Conservation (phyloP, 37 sponge, comb jelly and placozoan species). For the Beroe forskalii region DNA sequence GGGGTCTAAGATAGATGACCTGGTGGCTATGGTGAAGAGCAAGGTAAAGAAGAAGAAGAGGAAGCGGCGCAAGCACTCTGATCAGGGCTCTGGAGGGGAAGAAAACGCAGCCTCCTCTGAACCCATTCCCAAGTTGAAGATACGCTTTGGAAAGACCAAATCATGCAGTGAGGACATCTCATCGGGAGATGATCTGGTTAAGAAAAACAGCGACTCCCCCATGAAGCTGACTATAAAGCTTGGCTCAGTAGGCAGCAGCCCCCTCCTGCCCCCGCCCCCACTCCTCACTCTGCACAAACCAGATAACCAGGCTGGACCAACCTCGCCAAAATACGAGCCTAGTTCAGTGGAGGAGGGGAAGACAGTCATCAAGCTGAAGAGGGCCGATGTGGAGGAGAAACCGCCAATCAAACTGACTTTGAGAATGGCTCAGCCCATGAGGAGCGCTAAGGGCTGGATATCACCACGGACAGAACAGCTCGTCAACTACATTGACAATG, state of each 20-base stretch:
- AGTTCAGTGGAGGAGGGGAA: background rate
- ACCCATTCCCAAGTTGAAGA: conserved; percentile 39
- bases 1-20: conserved; percentile 54
- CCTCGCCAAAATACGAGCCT: conserved; percentile 59
- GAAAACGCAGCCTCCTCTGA: background rate
- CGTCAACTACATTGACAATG: conserved; percentile 51
- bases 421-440: conserved; percentile 32
- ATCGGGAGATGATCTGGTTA: background rate
- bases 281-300: conserved; percentile 47
- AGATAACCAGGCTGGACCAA: background rate
- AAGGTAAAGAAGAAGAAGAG: conserved; percentile 60
- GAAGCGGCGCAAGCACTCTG: conserved; percentile 2
- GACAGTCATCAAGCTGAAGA: conserved; percentile 23
- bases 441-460: conserved; percentile 34
- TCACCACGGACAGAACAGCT: conserved; percentile 30
- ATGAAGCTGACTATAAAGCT: conserved; percentile 59
- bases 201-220: background rate
- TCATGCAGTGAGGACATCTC: conserved; percentile 44
- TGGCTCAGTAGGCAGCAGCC: background rate
- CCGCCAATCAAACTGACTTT: conserved; percentile 37
- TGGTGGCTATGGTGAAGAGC: conserved; percentile 49
- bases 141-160: background rate
- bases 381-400: conserved; percentile 13
- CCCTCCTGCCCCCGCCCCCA: conserved; percentile 49
- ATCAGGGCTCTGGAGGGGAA: background rate